Conservation (phyloP, 2,113 vertebrate species). For the Phaethon lepturus region DNA sequence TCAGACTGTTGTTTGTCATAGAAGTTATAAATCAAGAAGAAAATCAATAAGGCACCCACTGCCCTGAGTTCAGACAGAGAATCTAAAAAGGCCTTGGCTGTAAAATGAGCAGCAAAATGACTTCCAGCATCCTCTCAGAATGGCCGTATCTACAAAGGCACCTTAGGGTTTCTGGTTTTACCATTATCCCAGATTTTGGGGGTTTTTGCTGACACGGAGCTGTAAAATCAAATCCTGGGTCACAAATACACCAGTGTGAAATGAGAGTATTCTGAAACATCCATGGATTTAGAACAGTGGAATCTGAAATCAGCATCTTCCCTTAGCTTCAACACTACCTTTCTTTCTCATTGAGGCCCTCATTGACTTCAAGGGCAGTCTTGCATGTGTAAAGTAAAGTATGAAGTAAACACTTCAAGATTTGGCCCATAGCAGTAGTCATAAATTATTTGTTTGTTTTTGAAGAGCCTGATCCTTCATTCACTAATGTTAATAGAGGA, state of each 20-base stretch:
- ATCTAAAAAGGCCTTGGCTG: neutral
- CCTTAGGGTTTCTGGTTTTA: neutral
- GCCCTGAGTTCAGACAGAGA: neutral
- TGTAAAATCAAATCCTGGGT: neutral
- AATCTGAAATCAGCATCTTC: neutral
- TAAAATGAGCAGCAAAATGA: neutral
- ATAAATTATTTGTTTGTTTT: constrained; percentile 45
- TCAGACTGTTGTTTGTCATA: neutral
- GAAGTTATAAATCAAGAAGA: neutral
- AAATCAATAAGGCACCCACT: neutral
- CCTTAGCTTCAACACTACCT: neutral
- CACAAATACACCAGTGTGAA: neutral
- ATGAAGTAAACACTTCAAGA: neutral
- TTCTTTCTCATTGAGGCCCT: neutral
- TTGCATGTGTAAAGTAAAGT: neutral
- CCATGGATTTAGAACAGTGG: neutral
- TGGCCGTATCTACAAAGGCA: neutral
- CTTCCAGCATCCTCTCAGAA: neutral
- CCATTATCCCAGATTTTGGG: neutral
- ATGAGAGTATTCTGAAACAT: neutral
- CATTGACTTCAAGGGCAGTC: neutral
- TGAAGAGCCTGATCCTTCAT: constrained; percentile 25
- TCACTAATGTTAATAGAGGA: neutral
- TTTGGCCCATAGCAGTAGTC: constrained; percentile 1
- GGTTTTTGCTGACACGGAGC: neutral